A percentile compares a stretch with the other conserved stretches of the same genome.
These are phyloP conservation scores for Guaruba guarouba DNA, from an alignment of 2,113 vertebrate genomes.

Conservation along the genomic window DNA sequence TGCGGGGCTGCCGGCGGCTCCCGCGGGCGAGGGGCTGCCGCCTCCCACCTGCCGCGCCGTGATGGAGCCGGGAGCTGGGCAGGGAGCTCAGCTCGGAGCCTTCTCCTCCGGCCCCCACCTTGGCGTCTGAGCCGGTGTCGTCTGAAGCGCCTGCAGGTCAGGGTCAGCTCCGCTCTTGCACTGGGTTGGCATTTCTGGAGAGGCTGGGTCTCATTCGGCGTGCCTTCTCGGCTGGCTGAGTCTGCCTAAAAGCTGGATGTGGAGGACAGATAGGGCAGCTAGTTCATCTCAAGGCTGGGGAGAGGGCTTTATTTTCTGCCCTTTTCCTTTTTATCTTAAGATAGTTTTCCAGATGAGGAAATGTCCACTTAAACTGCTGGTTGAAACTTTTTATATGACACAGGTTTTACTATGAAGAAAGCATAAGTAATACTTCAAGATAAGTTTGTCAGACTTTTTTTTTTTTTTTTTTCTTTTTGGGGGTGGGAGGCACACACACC, in stretches of 20 bases:
- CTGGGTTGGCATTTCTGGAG: background rate
- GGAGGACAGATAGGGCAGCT: background rate
- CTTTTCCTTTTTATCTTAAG: background rate
- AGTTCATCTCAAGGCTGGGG: background rate
- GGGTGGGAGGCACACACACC: accelerated
- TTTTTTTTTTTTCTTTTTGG: too few species aligned
- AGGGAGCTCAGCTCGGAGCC: background rate
- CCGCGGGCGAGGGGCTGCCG: slow-evolving; percentile 5
- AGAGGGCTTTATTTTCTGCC: background rate
- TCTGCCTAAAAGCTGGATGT: background rate
- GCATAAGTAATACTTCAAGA: background rate
- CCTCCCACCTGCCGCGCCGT: slow-evolving; percentile 70
- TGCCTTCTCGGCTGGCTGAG: background rate
- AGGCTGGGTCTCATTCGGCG: background rate
- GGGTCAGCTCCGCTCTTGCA: slow-evolving; percentile 57
- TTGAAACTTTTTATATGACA: background rate
- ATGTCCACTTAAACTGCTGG: background rate
- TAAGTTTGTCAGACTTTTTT: background rate
- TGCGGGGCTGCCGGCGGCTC: background rate
- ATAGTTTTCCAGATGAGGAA: background rate
- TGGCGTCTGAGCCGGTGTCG: slow-evolving; percentile 27
- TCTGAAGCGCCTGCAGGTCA: slow-evolving; percentile 10
- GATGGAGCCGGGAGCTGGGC: slow-evolving; percentile 5
- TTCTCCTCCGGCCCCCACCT: slow-evolving; percentile 9
- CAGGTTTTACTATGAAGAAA: background rate